phyloP scores from a whole-genome alignment of 2,888 invertebrate genomes.

The Incurvaria masculella region DNA sequence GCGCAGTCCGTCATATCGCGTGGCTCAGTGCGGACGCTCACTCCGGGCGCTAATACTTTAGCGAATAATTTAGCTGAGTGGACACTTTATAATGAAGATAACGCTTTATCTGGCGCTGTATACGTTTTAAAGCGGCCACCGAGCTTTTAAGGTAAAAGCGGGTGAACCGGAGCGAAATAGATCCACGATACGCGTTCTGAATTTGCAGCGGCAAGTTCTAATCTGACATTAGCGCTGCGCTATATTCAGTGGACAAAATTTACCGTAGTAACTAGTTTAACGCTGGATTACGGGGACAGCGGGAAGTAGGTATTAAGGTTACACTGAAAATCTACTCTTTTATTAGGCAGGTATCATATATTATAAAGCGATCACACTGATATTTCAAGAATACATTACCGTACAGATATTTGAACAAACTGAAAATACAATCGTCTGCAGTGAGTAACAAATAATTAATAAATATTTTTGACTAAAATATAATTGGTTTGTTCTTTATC shows the following conservation, averaged over 20 bases:
- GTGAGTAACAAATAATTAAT: too few relatives aligned
- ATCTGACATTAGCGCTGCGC: neutral
- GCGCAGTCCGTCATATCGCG: neutral
- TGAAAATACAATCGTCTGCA: too few relatives aligned
- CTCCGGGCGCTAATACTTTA: neutral
- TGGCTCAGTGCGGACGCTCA: neutral
- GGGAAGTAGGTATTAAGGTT: too few relatives aligned
- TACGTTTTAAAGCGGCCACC: neutral
- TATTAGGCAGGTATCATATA: too few relatives aligned
- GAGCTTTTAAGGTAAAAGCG: neutral
- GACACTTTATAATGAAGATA: neutral
- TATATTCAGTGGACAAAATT: neutral
- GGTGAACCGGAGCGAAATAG: neutral
- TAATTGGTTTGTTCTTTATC: too few relatives aligned
- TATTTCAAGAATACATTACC: too few relatives aligned
- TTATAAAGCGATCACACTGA: too few relatives aligned
- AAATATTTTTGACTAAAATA: too few relatives aligned
- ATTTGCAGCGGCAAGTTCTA: neutral
- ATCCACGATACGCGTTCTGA: neutral
- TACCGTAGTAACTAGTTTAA: neutral
- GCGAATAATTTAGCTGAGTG: neutral
- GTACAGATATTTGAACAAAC: too few relatives aligned
- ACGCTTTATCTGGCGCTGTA: neutral
- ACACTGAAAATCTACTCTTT: too few relatives aligned
- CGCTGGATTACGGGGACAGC: too few relatives aligned